These are phyloP conservation scores for Echinops telfairi DNA, from an alignment of 2,113 vertebrate genomes.

Conservation along the genomic window DNA sequence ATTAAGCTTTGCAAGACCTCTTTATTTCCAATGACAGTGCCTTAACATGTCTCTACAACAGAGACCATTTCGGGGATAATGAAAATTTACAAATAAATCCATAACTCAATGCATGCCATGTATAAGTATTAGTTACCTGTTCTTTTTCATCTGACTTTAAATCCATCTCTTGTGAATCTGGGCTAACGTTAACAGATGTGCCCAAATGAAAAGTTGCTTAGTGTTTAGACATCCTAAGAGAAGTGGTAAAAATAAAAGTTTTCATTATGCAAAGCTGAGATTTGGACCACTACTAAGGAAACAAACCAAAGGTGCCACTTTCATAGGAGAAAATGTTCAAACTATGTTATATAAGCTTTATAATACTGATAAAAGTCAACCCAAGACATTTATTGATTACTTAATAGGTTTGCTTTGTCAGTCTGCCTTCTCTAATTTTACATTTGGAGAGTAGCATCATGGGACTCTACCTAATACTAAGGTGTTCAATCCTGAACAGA, in stretches of 20 bases:
- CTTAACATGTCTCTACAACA: not conserved
- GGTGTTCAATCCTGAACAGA: not conserved
- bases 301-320: not conserved
- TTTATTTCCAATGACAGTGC: not conserved
- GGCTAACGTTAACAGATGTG: not conserved
- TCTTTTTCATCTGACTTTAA: not conserved
- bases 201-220: not conserved
- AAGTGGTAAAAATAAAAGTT: constrained; percentile 6
- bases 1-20: not conserved
- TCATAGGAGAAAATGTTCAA: not conserved
- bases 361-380: not conserved
- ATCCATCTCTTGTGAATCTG: not conserved
- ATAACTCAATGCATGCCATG: not conserved
- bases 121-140: not conserved
- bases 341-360: too few relatives aligned
- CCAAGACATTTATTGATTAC: not conserved
- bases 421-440: not conserved
- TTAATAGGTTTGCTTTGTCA: not conserved
- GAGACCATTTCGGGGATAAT: not conserved
- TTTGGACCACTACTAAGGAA: not conserved
- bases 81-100: not conserved
- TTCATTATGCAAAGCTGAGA: not conserved
- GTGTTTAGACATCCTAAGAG: not conserved
- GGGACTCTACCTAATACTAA: not conserved
- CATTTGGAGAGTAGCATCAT: not conserved